Evolutionary conservation across 2,113 vertebrate genomes (phyloP).

Genomic region (Laticauda colubrina): DNA sequence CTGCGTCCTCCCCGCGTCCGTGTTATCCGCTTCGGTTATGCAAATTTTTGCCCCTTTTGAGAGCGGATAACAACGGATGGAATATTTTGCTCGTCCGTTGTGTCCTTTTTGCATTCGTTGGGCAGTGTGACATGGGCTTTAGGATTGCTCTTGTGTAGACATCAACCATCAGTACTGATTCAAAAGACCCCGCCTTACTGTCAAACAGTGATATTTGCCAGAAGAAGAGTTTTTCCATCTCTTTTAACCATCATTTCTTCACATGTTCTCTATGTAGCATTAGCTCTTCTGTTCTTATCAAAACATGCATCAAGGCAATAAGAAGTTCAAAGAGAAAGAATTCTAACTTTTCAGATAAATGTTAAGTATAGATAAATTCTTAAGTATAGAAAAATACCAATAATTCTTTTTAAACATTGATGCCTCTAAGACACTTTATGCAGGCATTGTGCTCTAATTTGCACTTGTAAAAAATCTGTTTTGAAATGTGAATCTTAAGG

Average conservation of each 20-base stretch:
- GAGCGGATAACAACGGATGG: too few species aligned
- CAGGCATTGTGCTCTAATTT: background rate
- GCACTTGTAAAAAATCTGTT: background rate
- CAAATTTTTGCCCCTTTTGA: too few species aligned
- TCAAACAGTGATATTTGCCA: background rate
- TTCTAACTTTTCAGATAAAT: background rate
- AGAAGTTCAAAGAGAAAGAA: background rate
- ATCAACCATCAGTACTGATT: background rate
- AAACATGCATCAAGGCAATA: background rate
- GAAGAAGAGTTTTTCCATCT: background rate
- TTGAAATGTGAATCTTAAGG: background rate
- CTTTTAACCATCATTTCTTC: background rate
- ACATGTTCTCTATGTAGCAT: background rate
- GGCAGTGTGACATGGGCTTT: too few species aligned
- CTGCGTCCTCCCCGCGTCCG: too few species aligned
- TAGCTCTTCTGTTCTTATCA: background rate
- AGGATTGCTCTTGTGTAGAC: background rate
- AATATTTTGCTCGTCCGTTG: too few species aligned
- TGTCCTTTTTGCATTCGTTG: too few species aligned
- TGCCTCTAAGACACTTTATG: background rate
- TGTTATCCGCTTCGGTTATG: too few species aligned
- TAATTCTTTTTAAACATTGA: background rate
- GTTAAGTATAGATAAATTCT: background rate
- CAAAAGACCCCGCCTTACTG: background rate
- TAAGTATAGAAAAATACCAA: background rate